Base-by-base conservation (phyloP, 30 jellyfish, hydroid and myxozoan species). In the Chrysaora quinquecirrha region DNA sequence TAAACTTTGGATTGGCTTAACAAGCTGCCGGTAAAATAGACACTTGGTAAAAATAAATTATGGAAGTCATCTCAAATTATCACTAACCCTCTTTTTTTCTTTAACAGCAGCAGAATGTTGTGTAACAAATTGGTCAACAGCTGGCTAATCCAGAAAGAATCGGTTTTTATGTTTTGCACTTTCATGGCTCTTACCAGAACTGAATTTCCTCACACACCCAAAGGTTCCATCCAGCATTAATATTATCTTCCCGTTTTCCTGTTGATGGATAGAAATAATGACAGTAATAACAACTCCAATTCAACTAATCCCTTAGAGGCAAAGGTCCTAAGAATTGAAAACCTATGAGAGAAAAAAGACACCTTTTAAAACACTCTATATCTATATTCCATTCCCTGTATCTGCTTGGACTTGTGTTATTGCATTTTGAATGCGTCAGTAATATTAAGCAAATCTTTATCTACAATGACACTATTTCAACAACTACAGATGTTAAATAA, bases 1-100 rank as follows among this genome's bases (percentile, higher is more conserved):
- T 52, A 52, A 20, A 25, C 68, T 52, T 20, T 20, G 29, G 68
- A 52, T 10, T 10, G 19, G 68, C 68, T 52, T 20, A 20, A 20
- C 68, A 4, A 20, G 29, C 68, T 10, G 68, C 24, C 24, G 68
- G 68, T 52, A 16, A 52, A 52, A 52, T 52, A 52, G 68, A 52
- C 68, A 52, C 68, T 20, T 52, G 29, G 68, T 3, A 38, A 14
- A 38, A 38, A 38, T 38, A 38, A 38, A 38, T 38, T 38, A 38
- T 38, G 54, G 54, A 38, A 38, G 54, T 38, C 54, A 38, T 38
- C 54, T 38, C 54, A 38, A 38, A 38, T 38, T 38, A 38, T 38
- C 54, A 38, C 54, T 38, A 38, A 38, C 54, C 54, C 54, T 38
- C 54, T 38, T 38, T 3, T 38, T 38, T 38, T 38, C 54, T 38